phyloP scores from a whole-genome alignment of 2,113 vertebrate species.

The Oreochromis spilurus region DNA sequence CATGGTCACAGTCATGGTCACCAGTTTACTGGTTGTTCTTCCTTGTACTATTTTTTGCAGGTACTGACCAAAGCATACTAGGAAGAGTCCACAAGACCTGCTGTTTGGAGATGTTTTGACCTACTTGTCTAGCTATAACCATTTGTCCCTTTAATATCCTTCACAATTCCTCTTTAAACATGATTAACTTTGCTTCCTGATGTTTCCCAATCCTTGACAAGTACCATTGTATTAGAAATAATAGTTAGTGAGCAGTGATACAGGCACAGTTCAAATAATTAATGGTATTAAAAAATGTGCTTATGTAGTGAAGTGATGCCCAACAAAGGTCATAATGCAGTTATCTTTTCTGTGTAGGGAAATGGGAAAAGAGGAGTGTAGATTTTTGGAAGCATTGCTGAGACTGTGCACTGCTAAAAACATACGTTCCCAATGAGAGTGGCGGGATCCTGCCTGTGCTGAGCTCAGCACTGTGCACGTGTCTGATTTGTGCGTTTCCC shows the following conservation, averaged over 20 bases:
- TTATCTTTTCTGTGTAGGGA: neutral
- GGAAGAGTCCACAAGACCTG: neutral
- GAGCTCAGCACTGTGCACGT: constrained; percentile 49
- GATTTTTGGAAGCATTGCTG: neutral
- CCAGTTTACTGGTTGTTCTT: neutral
- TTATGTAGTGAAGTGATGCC: neutral
- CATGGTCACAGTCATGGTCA: neutral
- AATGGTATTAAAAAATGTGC: neutral
- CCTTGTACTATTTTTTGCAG: neutral
- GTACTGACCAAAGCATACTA: neutral
- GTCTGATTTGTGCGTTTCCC: constrained; percentile 18
- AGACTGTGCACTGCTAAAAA: constrained; percentile 7
- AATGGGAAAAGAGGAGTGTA: neutral
- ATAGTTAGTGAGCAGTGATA: neutral
- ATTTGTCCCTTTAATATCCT: neutral
- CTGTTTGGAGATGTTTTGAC: neutral
- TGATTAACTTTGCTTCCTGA: neutral
- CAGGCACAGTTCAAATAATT: neutral
- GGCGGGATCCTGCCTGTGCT: constrained; percentile 43
- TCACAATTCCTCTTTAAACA: neutral
- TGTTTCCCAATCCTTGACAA: neutral
- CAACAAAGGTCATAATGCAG: neutral
- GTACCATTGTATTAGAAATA: no score
- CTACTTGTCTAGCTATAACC: neutral
- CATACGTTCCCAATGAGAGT: neutral